Conservation (phyloP, 2,888 invertebrate genomes). For the Dynastes tityus region DNA sequence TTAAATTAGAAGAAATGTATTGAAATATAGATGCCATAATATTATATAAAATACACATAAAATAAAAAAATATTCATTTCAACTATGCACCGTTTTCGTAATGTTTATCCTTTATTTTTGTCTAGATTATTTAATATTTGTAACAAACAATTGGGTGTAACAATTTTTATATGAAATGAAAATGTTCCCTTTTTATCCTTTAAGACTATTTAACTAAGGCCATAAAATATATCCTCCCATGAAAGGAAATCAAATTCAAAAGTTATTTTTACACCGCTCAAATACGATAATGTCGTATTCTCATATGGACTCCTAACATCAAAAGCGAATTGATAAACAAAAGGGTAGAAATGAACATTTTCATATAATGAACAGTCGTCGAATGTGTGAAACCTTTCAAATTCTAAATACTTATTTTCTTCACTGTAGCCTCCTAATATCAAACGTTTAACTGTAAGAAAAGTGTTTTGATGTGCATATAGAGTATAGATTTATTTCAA, state of each 20-base stretch:
- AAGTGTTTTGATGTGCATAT: slow-evolving; percentile 64
- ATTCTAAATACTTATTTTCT: slow-evolving; percentile 51
- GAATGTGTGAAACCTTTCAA: slow-evolving; percentile 52
- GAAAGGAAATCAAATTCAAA: no score
- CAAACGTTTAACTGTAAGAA: slow-evolving; percentile 56
- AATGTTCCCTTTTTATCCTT: not conserved
- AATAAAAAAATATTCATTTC: slow-evolving; percentile 6
- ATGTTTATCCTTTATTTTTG: not conserved
- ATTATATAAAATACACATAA: not conserved
- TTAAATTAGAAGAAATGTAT: slow-evolving; percentile 6
- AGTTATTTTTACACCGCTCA: no score
- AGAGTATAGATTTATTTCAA: slow-evolving; percentile 55
- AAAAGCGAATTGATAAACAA: no score
- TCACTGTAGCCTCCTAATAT: slow-evolving; percentile 50
- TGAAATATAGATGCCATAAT: slow-evolving; percentile 3
- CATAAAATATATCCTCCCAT: no score
- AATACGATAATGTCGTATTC: no score
- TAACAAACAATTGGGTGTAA: not conserved
- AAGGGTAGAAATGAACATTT: slow-evolving; percentile 56
- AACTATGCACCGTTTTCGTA: not conserved
- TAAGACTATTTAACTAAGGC: no score
- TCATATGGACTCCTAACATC: no score
- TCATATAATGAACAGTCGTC: slow-evolving; percentile 63
- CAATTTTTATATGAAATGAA: slow-evolving; percentile 1
- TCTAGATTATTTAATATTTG: not conserved